These are phyloP conservation scores for Physeter macrocephalus DNA, from an alignment of 2,113 vertebrate genomes.

Conservation along the genomic window DNA sequence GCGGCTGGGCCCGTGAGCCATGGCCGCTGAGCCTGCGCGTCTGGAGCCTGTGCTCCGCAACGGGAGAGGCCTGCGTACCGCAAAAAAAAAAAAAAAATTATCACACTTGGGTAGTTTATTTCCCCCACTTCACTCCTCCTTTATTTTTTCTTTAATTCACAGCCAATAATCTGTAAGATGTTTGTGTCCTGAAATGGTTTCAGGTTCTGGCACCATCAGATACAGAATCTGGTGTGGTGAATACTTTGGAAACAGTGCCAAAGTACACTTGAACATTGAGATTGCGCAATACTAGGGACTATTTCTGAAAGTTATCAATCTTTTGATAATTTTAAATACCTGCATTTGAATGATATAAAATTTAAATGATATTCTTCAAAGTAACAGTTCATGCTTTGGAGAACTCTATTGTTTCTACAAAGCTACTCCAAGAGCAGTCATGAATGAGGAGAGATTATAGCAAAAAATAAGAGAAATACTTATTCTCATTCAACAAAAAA, in stretches of 20 bases:
- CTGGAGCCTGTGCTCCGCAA: too few relatives aligned
- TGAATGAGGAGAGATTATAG: background rate
- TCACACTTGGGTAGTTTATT: slow-evolving; percentile 19
- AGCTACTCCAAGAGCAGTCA: background rate
- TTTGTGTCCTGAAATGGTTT: background rate
- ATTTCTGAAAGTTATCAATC: background rate
- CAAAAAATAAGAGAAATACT: background rate
- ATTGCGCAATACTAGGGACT: background rate
- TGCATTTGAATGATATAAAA: background rate
- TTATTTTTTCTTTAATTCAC: slow-evolving; percentile 12
- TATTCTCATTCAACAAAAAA: background rate
- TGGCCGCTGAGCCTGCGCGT: too few relatives aligned
- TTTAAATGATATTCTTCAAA: background rate
- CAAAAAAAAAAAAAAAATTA: too few relatives aligned
- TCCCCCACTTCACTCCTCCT: background rate
- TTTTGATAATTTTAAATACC: background rate
- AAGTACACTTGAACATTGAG: background rate
- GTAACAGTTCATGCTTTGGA: background rate
- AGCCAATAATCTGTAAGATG: slow-evolving; percentile 29
- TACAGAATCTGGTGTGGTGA: background rate
- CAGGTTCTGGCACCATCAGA: background rate
- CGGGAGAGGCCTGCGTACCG: too few relatives aligned
- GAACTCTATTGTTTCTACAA: background rate
- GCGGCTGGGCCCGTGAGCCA: too few relatives aligned
- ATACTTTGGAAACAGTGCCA: background rate